These are phyloP conservation scores for Premnoplex brunnescens DNA, from an alignment of 2,797 vertebrate genomes.

Conservation along the genomic window DNA sequence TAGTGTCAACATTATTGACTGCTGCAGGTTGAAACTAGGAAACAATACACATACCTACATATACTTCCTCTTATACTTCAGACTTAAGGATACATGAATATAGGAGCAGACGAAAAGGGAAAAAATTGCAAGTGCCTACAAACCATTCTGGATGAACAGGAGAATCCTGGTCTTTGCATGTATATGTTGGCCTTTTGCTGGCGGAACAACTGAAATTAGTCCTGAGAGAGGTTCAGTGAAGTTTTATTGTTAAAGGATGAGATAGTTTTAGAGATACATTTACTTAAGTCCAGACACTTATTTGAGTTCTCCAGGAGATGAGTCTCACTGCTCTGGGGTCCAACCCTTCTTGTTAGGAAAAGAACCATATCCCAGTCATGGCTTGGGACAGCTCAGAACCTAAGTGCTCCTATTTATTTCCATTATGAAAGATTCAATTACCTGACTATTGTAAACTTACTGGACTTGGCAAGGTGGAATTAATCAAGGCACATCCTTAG, in stretches of 20 bases:
- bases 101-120: background rate
- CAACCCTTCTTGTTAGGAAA: background rate
- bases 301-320: background rate
- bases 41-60: background rate
- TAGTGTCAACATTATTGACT: background rate
- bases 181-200: background rate
- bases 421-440: background rate
- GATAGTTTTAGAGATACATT: background rate
- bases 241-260: background rate
- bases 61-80: background rate
- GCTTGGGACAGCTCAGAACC: background rate
- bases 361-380: background rate
- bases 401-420: background rate
- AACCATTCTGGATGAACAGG: background rate
- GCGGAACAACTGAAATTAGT: background rate
- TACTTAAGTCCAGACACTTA: background rate
- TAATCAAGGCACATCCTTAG: background rate
- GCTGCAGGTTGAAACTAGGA: background rate
- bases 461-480: background rate
- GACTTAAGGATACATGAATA: background rate
- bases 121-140: background rate
- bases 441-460: background rate
- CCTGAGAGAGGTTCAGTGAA: background rate
- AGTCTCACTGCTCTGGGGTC: background rate
- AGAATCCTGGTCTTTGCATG: background rate